Evolutionary conservation across 2,888 invertebrate species (phyloP).

Genomic region (Apotomis betuletana): DNA sequence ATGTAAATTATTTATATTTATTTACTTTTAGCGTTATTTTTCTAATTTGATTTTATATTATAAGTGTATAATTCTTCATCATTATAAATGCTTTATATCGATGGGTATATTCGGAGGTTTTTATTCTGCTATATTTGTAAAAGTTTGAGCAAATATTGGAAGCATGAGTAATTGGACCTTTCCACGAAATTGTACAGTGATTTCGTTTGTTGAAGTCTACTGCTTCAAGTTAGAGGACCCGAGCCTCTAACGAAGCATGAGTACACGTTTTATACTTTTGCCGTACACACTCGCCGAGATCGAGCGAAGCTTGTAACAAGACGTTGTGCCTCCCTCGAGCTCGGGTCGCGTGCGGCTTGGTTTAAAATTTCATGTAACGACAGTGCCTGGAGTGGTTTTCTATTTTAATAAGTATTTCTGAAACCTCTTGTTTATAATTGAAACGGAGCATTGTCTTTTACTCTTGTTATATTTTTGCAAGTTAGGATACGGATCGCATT

Average conservation of each 20-base stretch:
- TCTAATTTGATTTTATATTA: constrained; percentile 56
- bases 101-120: constrained; percentile 55
- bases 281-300: no score
- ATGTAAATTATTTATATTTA: constrained; percentile 77
- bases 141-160: constrained; percentile 68
- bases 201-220: constrained; percentile 21
- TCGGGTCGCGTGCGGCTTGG: no score
- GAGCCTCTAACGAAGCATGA: constrained; percentile 6
- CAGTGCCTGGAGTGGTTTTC: constrained; percentile 77
- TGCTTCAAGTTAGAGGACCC: constrained; percentile 26
- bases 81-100: constrained; percentile 15
- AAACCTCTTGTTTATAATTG: constrained; percentile 50
- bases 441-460: constrained; percentile 73
- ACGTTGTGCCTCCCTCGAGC: no score
- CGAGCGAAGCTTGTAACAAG: no score
- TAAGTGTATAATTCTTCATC: constrained; percentile 46
- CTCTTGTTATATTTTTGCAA: constrained; percentile 82
- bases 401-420: constrained; percentile 66
- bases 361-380: constrained; percentile 49
- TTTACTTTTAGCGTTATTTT: constrained; percentile 64
- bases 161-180: constrained; percentile 69
- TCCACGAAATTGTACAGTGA: constrained; percentile 44
- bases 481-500: constrained; percentile 76
- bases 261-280: not conserved
- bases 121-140: constrained; percentile 77